Conservation (phyloP, 2,113 vertebrate species). For the Noturus placidus region DNA sequence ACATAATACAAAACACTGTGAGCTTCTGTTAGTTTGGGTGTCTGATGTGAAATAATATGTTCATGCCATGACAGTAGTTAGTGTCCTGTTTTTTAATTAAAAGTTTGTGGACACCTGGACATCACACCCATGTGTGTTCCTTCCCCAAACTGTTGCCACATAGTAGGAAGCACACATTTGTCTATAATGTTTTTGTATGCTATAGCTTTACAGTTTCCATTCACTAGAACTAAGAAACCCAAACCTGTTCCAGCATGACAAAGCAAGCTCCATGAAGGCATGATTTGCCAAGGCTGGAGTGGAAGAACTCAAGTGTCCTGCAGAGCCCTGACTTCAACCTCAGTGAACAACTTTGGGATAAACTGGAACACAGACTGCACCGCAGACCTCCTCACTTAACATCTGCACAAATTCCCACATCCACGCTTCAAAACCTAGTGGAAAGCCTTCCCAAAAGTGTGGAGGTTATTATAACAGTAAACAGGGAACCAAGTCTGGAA, state of each 20-base stretch:
- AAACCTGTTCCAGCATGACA: neutral
- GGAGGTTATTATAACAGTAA: neutral
- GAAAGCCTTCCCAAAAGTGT: neutral
- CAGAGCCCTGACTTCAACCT: no score
- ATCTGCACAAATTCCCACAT: no score
- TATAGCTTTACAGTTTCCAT: neutral
- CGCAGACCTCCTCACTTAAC: neutral
- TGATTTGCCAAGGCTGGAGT: no score
- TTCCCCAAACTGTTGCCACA: neutral
- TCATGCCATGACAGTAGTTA: no score
- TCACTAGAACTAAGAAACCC: neutral
- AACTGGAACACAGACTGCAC: neutral
- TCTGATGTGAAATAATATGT: no score
- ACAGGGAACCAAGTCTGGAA: neutral
- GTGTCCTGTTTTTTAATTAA: no score
- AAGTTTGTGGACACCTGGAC: no score
- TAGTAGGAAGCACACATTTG: neutral
- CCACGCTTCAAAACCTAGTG: no score
- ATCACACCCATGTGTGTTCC: neutral
- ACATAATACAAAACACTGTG: neutral
- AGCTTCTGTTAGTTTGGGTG: no score
- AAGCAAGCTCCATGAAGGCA: no score
- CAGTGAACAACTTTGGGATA: neutral
- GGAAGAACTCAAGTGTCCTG: no score
- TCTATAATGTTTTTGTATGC: no score